Percentiles rank a stretch among this genome's conserved stretches.
Evolutionary conservation across 2,113 vertebrate genomes (phyloP).

Genomic region (Hypocryptadius cinnamomeus): DNA sequence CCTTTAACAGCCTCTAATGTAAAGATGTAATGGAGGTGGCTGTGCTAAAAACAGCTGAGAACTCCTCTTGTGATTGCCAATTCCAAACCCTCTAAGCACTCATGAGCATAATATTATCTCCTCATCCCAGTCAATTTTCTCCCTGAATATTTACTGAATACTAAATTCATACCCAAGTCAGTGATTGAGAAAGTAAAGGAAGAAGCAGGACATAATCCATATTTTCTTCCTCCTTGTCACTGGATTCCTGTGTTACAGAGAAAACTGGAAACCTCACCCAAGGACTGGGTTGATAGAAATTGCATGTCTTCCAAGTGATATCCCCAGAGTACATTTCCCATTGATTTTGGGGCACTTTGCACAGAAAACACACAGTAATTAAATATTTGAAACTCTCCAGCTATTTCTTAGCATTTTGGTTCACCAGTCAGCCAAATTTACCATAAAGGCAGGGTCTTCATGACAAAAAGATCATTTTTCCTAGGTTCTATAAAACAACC

Average conservation of each 20-base stretch:
- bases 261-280: neutral
- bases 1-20: neutral
- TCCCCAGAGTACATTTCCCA: neutral
- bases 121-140: neutral
- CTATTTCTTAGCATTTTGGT: neutral
- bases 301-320: neutral
- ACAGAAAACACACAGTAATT: neutral
- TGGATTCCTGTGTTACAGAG: neutral
- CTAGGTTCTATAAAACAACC: neutral
- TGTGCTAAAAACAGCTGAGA: neutral
- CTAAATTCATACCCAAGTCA: neutral
- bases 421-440: neutral
- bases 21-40: neutral
- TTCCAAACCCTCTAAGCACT: neutral
- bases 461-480: neutral
- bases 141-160: neutral
- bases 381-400: neutral
- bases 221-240: neutral
- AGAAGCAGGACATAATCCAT: neutral
- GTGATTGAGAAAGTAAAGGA: neutral
- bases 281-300: neutral
- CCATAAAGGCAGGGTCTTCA: neutral
- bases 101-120: neutral
- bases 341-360: neutral
- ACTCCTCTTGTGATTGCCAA: neutral